Evolutionary conservation across 2,888 invertebrate genomes (phyloP), one percentile per base, ranked within the genome.

Genomic region (Pharmacophagus antenor): DNA sequence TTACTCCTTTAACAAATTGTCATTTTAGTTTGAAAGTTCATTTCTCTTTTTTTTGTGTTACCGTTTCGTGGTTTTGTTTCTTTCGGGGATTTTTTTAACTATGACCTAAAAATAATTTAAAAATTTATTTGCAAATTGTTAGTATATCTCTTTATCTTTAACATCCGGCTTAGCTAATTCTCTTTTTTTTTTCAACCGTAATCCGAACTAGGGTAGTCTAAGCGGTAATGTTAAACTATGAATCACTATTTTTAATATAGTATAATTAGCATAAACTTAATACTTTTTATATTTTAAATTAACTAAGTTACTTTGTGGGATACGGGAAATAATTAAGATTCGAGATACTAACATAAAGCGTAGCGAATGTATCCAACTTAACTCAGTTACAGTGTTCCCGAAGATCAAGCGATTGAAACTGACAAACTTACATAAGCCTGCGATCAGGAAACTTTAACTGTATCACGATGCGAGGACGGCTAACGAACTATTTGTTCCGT

Each of bases 321-420:
- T 15, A 8, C 0, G 31, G 8, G 31, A 31, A 31, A 31, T 42
- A 5, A 42, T 42, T 42, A 17, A 42, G 3, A 42, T 15, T 25
- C 20, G 15, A 31, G 17, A 44, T 52, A 41, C 6, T 41, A n/a
- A n/a, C 22, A 27, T n/a, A 42, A 8, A 56, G 42, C 49, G 21
- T 56, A 49, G 42, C 21, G 42, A 21, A 41, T 50, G 42, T 51
- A 57, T 44, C 57, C 46, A 12, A 51, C 57, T 51, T 44, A 57
- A 46, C 46, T 50, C 49, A 41, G 23, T 50, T 25, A 50, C n/a
- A 51, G 51, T 51, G 51, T 51, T 46, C 22, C 50, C 17, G 46
- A 46, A 57, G 57, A 57, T 57, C 51, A 57, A 57, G 22, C 22
- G 57, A 51, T 51, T 51, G 51, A 57, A 46, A 57, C 51, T 44